Percentiles rank a stretch among this genome's conserved stretches.
phyloP scores from a whole-genome alignment of 2,113 vertebrate species.

The Mola mola region DNA sequence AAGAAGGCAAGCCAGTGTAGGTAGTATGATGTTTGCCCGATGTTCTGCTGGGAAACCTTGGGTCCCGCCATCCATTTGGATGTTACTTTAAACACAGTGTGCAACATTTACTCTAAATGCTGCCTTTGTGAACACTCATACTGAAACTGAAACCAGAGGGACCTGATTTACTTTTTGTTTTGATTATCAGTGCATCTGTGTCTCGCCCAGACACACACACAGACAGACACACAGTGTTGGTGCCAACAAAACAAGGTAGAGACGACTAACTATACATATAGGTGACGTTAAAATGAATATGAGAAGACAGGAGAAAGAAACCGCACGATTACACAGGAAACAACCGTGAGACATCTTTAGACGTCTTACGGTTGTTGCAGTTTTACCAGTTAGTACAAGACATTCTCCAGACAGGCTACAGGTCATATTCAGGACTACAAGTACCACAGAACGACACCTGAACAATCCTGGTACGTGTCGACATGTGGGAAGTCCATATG shows the following conservation, averaged over 20 bases:
- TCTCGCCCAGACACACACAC: no score
- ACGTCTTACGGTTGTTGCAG: constrained; percentile 56
- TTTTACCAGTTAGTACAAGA: constrained; percentile 3
- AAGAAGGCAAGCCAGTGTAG: no score
- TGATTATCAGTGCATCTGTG: no score
- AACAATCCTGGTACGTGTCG: constrained; percentile 33
- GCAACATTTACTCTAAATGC: constrained; percentile 1
- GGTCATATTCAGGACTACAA: constrained; percentile 46
- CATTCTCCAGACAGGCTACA: fast-evolving
- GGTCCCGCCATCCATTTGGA: no score
- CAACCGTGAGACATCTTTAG: background rate
- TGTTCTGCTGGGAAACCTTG: no score
- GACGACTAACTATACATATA: no score
- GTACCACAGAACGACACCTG: constrained; percentile 13
- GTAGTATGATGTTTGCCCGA: no score
- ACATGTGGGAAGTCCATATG: constrained; percentile 4
- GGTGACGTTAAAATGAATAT: background rate
- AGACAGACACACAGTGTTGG: no score
- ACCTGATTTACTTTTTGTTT: no score
- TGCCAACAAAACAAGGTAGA: no score
- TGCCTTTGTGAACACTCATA: background rate
- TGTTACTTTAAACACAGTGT: constrained; percentile 18
- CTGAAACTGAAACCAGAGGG: background rate
- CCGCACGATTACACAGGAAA: background rate
- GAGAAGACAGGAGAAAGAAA: background rate